Base-by-base conservation (phyloP, 2,113 vertebrate species). In the Bostrychus sinensis region DNA sequence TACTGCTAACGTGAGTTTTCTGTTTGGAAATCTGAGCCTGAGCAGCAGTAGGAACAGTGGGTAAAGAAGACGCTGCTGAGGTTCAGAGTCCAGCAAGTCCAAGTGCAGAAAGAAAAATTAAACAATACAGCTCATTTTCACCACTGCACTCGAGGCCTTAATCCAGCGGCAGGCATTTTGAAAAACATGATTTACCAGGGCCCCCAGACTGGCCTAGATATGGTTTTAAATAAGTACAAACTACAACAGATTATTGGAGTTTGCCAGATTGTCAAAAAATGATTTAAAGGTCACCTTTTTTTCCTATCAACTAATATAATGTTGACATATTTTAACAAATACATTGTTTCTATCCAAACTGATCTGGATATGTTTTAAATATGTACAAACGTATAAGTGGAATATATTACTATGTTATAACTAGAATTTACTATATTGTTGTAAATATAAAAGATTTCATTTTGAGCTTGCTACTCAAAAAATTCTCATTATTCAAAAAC, bases 61-160 rank as follows among this genome's bases (percentile, higher is more conserved):
- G 25, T 42, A 41, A 42, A 48, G 51, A 63, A 1, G 9, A 46
- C 6, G 9, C 32, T 32, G 26, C 28, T 6, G 48, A 56, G 55
- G 26, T 50, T 54, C 48, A 34, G 36, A 62, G 53, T 53, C 75
- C 63, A 66, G 70, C 54, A 6, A 50, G 56, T 60, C 20, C 42
- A 70, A 20, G 25, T 37, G 70, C 57, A 45, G 39, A 1, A 1
- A 53, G 36, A 19, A 20, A 22, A 46, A 48, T 1, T 8, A 51
- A 43, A 37, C 37, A 16, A 23, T 46, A 51, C 13, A 25, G 14
- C 28, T 45, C 75, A 8, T 42, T 3, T 66, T 70, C 19, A 8
- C 43, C 32, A 56, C 66, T 65, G 62, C 68, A 55, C 38, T 54
- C 17, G 23, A 60, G 65, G 64, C 63, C 65, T 75, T 48, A 57